Base-by-base conservation (phyloP, 2,113 vertebrate species). In the Gorsachius goisagi region DNA sequence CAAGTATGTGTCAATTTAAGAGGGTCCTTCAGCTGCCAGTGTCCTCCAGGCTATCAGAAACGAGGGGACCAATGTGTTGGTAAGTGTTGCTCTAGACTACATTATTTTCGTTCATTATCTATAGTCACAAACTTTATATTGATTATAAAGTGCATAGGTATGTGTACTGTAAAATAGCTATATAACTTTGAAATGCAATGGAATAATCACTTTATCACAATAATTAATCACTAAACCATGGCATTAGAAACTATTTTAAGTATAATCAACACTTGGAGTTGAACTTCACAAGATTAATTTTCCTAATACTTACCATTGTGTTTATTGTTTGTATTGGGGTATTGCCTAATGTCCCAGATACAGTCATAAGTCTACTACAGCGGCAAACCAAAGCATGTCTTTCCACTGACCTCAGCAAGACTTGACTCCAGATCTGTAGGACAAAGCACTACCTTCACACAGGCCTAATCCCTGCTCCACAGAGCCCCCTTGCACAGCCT, bases 11-110 rank as follows among this genome's bases (percentile, higher is more conserved):
- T 98, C 95, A 99, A 99, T 96, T 98, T 99, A 60, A 98, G 99
- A 95, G 99, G 99, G 55, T 99, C 99, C 78, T 99, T 98, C 93
- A 96, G 88, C 71, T 99, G 99, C 92, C 99, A 99, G 72, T 99
- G 99, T 97, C 98, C 93, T 78, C 91, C 97, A 1, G 99, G 99
- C 45, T 99, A 98, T 95, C 99, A 99, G 97, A 99, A 98, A 95
- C 98, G 97, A 41, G 99, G 99, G 71, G 99, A 99, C 14, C 99
- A 98, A 52, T 99, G 99, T 33, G 95, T 99, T 28, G 99, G 99
- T 99, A 96, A 98, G 99, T 97, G 35, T 3, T 52, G 7, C 20
- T 28, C 64, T 23, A 27, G 9, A 20, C 28, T 44, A 41, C 49
- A 3, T 20, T 23, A 13, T 64, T 52, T 71, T 28, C 35, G 41